phyloP scores from a whole-genome alignment of 2,113 vertebrate genomes.

The mouse (Mus musculus) region DNA sequence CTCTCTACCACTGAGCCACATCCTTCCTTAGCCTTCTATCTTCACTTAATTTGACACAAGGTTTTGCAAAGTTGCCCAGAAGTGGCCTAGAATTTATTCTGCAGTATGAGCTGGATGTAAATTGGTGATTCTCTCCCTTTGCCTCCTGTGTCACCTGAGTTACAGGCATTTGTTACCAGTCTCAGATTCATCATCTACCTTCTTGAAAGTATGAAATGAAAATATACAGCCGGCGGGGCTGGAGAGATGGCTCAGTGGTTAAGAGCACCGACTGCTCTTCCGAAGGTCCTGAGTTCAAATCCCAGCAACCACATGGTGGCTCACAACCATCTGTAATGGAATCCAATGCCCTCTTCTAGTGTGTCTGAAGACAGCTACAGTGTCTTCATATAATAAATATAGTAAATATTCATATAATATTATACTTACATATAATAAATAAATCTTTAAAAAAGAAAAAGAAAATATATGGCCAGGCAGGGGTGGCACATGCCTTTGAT shows the following conservation, averaged over 20 bases:
- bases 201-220: slow-evolving; percentile 18
- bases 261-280: no score
- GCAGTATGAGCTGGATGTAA: neutral
- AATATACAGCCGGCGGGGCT: neutral
- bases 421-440: no score
- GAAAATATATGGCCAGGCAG: neutral
- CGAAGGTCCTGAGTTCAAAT: no score
- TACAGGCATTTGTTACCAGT: neutral
- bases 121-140: neutral
- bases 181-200: neutral
- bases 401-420: no score
- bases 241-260: no score
- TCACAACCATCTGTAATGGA: no score
- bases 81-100: neutral
- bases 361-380: no score
- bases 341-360: no score
- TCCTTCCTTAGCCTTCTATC: no score
- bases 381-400: no score
- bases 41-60: neutral
- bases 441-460: neutral
- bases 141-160: neutral
- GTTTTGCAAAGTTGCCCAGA: neutral
- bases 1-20: neutral
- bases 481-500: no score
- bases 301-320: no score